Base-by-base conservation (phyloP, 2,888 invertebrate species). In the Nymphalis urticae region DNA sequence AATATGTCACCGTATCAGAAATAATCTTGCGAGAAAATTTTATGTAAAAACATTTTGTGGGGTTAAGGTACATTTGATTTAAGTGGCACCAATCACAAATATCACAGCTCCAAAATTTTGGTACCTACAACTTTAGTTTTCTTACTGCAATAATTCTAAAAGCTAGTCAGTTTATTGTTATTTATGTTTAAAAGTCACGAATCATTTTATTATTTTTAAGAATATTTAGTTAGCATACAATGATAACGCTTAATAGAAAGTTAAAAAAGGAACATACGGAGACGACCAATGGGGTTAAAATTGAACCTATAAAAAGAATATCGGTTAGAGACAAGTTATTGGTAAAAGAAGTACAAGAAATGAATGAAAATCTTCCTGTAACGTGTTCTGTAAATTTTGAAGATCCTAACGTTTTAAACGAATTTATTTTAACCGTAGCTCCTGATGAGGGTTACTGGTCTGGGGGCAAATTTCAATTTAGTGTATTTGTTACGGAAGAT, bases 381-480 rank as follows among this genome's bases (percentile, higher is more conserved):
- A 96, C 96, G 17, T 98, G 98, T 89, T 94, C 95, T 82, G 94
- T 97, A 71, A 93, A 93, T 77, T 98, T 98, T 82, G 95, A 95
- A 69, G 96, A 98, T 88, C 96, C 97, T 48, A 95, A 98, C 85
- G 93, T 95, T 76, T 93, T 98, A 63, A 96, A 96, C 85, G 95
- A 96, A 80, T 98, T 98, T 85, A 93, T 93, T 54, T 91, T 98
- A 74, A 94, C 94, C 61, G 96, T 98, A 67, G 89, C 94, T 68
- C 97, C 98, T 3, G 96, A 97, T 76, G 97, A 98, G 88, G 98
- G 98, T 0, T 96, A 95, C 82, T 98, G 98, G 97, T 93, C 94
- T 80, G 96, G 96, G 67, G 98, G 98, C 48, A 94, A 94, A 76
- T 99, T 98, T 89, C 94, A 94, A 83, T 99, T 99, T 89, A 94